Evolutionary conservation across 2,888 invertebrate genomes (phyloP).

Genomic region (Seira musarum): DNA sequence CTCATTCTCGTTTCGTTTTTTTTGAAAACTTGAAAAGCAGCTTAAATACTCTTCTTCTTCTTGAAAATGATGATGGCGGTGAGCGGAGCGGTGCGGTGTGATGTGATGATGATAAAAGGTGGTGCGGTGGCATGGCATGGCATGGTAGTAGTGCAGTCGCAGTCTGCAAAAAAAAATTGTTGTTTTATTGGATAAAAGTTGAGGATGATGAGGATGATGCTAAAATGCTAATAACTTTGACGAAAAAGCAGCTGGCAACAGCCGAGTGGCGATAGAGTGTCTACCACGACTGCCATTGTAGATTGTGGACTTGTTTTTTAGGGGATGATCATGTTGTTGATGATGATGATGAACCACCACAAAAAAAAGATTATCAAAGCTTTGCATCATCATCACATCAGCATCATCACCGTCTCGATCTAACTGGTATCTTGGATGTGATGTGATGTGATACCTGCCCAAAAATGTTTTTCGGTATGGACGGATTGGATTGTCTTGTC

Average conservation of each 20-base stretch:
- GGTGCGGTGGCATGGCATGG: constrained; percentile 24
- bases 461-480: constrained; percentile 26
- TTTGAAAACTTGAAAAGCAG: constrained; percentile 29
- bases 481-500: constrained; percentile 68
- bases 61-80: not conserved
- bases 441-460: not conserved
- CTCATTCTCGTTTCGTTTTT: too few species aligned
- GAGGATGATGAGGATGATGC: not conserved
- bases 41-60: constrained; percentile 13
- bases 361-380: not conserved
- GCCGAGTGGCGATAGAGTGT: constrained; percentile 67
- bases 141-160: constrained; percentile 27
- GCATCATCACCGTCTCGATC: not conserved
- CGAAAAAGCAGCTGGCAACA: constrained; percentile 61
- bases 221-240: constrained; percentile 25
- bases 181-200: constrained; percentile 11
- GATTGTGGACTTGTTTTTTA: constrained; percentile 1
- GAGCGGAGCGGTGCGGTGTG: not conserved
- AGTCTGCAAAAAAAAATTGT: not conserved
- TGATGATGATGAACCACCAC: constrained; percentile 3
- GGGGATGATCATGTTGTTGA: constrained; percentile 14
- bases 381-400: not conserved
- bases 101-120: not conserved
- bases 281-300: constrained; percentile 61
- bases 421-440: not conserved